Evolutionary conservation across 1,140 invertebrate species (phyloP), one percentile per base, ranked within the genome.

Genomic region (Dinothrombium tinctorium): DNA sequence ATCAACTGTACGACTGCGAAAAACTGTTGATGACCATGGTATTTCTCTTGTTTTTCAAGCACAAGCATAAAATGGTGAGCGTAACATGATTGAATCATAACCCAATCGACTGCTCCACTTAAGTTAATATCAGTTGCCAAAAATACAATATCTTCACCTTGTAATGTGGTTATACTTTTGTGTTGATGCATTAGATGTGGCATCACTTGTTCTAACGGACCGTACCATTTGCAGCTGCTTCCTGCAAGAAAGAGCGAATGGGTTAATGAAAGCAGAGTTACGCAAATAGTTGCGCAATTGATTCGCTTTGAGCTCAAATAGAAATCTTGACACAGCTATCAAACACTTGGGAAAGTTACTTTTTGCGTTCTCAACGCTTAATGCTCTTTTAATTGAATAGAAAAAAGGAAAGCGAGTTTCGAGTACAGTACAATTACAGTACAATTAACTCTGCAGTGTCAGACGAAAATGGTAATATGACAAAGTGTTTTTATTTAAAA

Each of bases 71-170:
- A 99, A 61, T 96, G 81, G 56, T 94, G 84, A 40, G 82, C 83
- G 59, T 95, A 99, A 62, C 92, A 98, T 8, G 84, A 90, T 58
- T 99, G 92, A 89, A 99, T 96, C 92, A 98, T 99, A 0, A 98
- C 94, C 94, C 94, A 99, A 58, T 99, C 94, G 2, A 99, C 94
- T 41, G 92, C 94, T 43, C 94, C 94, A 36, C 90, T 89, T 46
- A 99, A 67, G 64, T 96, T 98, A 38, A 99, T 99, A 62, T 99
- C 94, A 29, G 94, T 99, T 2, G 92, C 94, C 48, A 99, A 64
- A 59, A 99, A 99, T 29, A 99, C 92, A 54, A 99, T 99, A 57
- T 99, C 94, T 63, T 99, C 92, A 68, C 68, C 69, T 63, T 72
- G 67, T 48, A 99, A 65, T 31, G 92, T 99, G 3, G 94, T 99